Base-by-base conservation (phyloP, 2,888 invertebrate species). In the Hirtodrosophila histrioides region DNA sequence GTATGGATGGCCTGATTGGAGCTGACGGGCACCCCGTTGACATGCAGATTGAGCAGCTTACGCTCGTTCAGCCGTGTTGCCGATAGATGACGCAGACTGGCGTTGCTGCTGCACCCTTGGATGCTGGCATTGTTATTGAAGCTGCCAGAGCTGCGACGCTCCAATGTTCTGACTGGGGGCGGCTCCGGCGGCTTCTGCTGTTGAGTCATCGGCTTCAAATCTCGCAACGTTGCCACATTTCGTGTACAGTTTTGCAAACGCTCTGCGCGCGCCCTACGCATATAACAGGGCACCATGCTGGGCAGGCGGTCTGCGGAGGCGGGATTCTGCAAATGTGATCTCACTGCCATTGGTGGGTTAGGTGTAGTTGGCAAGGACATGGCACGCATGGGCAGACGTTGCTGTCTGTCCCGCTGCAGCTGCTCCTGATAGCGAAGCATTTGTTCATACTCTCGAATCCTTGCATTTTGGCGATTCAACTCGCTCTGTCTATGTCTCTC, bases 221-320 rank as follows among this genome's bases (percentile, higher is more conserved):
- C 33, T n/a, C 54, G 45, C 29, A 68, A 27, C 8, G 33, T 41
- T 1, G 33, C 10, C 48, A 70, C 23, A 36, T 68, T 55, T 0
- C 53, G 35, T 2, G 55, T 53, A 27, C 58, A 56, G 2, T 4
- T 49, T 8, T 54, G 51, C 31, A 64, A 29, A 0, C 60, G 61
- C 10, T 62, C 41, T 0, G 68, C 60, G 0, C 63, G 63, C 10
- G 17, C 39, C 11, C 23, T 4, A 3, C 27, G 17, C 10, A 51
- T 49, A 49, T n/a, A 23, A n/a, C 58, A 79, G 0, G 78, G 70
- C 45, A 75, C 65, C 66, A 86, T 82, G n/a, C 79, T 72, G 0
- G 89, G 88, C 55, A 84, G 49, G 0, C 88, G 86, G 4, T 82
- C 86, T 3, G 55, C 44, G 0, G 78, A 74, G 2, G 62, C 11